Conservation (phyloP, 2,888 invertebrate species). For the Microplitis manilae region DNA sequence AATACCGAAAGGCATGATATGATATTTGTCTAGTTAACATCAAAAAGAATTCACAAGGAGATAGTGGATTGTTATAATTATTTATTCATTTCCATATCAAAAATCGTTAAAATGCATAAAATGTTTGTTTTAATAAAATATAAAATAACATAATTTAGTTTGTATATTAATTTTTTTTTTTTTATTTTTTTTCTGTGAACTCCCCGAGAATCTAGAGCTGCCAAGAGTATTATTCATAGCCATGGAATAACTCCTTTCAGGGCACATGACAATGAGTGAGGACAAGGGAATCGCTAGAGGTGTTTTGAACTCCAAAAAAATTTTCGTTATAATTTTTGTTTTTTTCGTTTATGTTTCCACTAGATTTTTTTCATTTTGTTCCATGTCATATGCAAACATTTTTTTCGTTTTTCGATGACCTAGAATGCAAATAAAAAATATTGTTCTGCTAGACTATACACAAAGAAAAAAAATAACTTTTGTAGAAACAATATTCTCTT, state of each 20-base stretch:
- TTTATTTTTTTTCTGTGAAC: slow-evolving; percentile 15
- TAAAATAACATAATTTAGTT: slow-evolving; percentile 21
- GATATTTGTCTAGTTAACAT: background rate
- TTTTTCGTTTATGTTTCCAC: slow-evolving; percentile 18
- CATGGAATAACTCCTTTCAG: slow-evolving; percentile 39
- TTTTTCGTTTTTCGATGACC: slow-evolving; percentile 9
- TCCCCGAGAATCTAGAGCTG: slow-evolving; percentile 33
- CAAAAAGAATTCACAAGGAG: slow-evolving; percentile 42
- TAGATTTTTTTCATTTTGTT: slow-evolving; percentile 16
- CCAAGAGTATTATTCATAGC: slow-evolving; percentile 36
- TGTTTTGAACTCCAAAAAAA: slow-evolving; percentile 18
- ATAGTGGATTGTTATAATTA: background rate
- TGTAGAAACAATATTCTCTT: no score
- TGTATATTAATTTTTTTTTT: background rate
- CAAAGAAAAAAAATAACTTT: no score
- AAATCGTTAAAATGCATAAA: background rate
- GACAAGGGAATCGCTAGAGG: slow-evolving; percentile 21
- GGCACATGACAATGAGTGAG: slow-evolving; percentile 34
- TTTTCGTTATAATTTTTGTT: background rate
- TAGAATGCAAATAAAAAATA: background rate
- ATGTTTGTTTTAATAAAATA: background rate
- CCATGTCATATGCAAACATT: slow-evolving; percentile 21
- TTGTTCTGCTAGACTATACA: background rate
- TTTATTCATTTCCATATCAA: background rate
- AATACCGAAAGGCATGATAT: slow-evolving; percentile 18